Percentiles rank a stretch among this genome's conserved stretches.
phyloP scores from a whole-genome alignment of 2,113 vertebrate genomes.

The Toxotes chatareus region DNA sequence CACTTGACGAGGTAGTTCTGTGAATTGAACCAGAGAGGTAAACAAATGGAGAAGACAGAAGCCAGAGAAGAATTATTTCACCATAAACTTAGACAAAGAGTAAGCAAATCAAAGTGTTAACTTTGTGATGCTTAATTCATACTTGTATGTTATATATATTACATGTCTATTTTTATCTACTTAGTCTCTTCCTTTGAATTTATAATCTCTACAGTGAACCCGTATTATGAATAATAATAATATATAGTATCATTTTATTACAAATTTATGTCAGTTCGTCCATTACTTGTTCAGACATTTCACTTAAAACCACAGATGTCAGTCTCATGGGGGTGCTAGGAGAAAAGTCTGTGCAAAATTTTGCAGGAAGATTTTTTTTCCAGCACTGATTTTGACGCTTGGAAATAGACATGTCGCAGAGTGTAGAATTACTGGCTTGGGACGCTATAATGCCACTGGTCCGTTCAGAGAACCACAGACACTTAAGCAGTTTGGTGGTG shows the following conservation, averaged over 20 bases:
- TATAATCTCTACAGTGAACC: background rate
- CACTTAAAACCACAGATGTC: background rate
- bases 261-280: background rate
- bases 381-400: background rate
- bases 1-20: background rate
- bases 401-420: conserved; percentile 16
- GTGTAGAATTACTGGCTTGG: conserved; percentile 7
- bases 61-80: background rate
- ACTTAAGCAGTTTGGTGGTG: conserved; percentile 53
- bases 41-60: background rate
- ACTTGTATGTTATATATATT: background rate
- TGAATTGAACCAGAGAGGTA: background rate
- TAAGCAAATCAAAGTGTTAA: background rate
- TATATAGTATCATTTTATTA: background rate
- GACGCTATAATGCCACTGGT: conserved; percentile 36
- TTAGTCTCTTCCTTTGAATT: background rate
- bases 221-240: background rate
- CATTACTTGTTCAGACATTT: background rate
- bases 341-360: background rate
- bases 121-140: too few relatives aligned
- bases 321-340: background rate
- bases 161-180: background rate
- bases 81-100: background rate
- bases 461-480: conserved; percentile 37
- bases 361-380: background rate